A percentile compares a stretch with the other conserved stretches of the same genome.
phyloP scores from a whole-genome alignment of 2,888 invertebrate genomes.

The Hypena proboscidalis region DNA sequence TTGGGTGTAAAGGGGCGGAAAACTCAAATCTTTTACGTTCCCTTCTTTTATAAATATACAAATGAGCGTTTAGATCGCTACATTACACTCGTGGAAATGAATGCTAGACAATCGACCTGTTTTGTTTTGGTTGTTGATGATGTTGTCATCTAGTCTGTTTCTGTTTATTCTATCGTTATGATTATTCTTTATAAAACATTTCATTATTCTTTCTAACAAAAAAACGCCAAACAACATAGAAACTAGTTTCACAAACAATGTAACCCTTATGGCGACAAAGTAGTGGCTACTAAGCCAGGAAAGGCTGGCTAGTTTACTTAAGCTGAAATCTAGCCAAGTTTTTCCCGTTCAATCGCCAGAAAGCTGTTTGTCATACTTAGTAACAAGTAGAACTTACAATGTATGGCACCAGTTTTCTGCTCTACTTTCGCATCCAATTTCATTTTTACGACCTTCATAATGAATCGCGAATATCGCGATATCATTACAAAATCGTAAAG shows the following conservation, averaged over 20 bases:
- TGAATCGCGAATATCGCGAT: background rate
- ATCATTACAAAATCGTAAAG: background rate
- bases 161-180: no score
- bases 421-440: slow-evolving; percentile 11
- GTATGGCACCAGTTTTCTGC: slow-evolving; percentile 8
- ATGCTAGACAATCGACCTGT: background rate
- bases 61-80: slow-evolving; percentile 35
- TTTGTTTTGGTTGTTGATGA: no score
- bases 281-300: background rate
- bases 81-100: background rate
- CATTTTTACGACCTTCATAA: slow-evolving; percentile 26
- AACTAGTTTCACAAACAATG: background rate
- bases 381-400: slow-evolving; percentile 2
- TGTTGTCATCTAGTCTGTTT: no score
- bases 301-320: background rate
- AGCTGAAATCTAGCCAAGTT: slow-evolving; percentile 3
- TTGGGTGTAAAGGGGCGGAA: slow-evolving; percentile 57
- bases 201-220: no score
- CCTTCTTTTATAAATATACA: slow-evolving; percentile 46
- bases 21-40: slow-evolving; percentile 59
- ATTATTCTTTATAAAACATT: no score
- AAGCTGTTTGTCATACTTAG: slow-evolving; percentile 12
- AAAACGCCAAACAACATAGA: no score
- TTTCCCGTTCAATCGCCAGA: slow-evolving; percentile 7
- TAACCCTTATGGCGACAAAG: slow-evolving; percentile 1